phyloP scores from a whole-genome alignment of 2,113 vertebrate species.

The Polyodon spathula region DNA sequence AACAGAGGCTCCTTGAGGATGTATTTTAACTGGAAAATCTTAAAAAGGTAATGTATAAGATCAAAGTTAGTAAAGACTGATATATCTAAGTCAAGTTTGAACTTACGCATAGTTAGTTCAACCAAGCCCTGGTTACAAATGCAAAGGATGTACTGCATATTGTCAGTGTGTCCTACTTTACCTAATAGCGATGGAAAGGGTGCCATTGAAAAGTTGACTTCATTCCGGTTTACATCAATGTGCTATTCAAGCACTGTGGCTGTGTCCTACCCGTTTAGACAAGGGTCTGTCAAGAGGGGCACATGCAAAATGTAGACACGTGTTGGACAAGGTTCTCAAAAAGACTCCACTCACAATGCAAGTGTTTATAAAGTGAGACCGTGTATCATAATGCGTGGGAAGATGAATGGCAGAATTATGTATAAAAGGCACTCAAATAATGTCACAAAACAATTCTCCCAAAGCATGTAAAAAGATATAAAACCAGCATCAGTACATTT shows the following conservation, averaged over 20 bases:
- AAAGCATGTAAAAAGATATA: conserved; percentile 1
- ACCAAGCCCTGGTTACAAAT: no score
- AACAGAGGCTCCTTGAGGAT: no score
- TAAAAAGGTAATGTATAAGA: no score
- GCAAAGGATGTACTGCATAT: no score
- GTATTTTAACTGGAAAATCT: no score
- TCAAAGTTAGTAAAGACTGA: no score
- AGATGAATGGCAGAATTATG: conserved; percentile 23
- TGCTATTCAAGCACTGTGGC: conserved; percentile 23
- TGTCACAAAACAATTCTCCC: conserved; percentile 12
- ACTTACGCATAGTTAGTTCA: no score
- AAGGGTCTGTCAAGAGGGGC: conserved; percentile 28
- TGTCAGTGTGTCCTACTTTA: no score
- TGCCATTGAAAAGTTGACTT: background rate
- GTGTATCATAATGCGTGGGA: conserved; percentile 14
- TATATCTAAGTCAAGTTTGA: no score
- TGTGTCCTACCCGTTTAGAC: conserved; percentile 26
- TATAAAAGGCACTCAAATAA: conserved; percentile 25
- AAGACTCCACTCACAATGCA: conserved; percentile 29
- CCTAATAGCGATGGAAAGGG: background rate
- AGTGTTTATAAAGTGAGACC: conserved; percentile 17
- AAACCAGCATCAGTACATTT: background rate
- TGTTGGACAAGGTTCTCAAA: conserved; percentile 17
- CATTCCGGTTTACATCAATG: conserved; percentile 14
- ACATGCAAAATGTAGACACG: conserved; percentile 21